Evolutionary conservation across 2,113 vertebrate genomes (phyloP), one percentile per base, ranked within the genome.

Genomic region (Puma concolor): DNA sequence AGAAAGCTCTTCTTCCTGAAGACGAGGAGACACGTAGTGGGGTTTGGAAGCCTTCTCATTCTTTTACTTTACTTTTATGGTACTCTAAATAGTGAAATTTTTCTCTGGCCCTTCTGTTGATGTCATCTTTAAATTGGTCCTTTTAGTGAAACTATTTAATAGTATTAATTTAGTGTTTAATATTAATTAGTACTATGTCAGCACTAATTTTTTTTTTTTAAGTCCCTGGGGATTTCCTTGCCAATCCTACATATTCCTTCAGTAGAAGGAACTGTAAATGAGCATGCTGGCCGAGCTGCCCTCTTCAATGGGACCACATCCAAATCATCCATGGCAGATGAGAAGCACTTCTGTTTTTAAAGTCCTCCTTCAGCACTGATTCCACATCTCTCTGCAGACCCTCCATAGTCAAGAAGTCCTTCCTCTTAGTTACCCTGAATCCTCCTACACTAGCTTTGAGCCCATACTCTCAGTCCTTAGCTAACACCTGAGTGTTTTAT

Each of bases 331-430:
- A 36, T 88, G 48, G 25, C 19, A 96, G 38, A 71, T 88, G 50
- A 94, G 29, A 95, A 96, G 44, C 23, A 48, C n/a, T 72, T 94
- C 15, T 87, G 9, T 91, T 85, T 84, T 91, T 97, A 67, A 97
- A 96, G 41, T 89, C 29, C 33, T 89, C 74, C 54, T 54, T 91
- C 50, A 84, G 60, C 27, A 80, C 64, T 92, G 52, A 90, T 88
- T 92, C 23, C 63, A 69, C 7, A 48, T 9, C 87, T 93, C 82
- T 64, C 41, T 76, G 44, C 93, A 97, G n/a, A 63, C 38, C 29
- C 41, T 91, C 91, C 38, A 33, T 91, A 67, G 8, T 90, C 44
- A 94, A 74, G 17, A 91, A 84, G 69, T 91, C 52, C n/a, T 90
- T 94, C 7, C 25, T 91, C 48, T 67, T 88, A 81, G 77, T 93